phyloP scores from a whole-genome alignment of 35 echinoderm and acorn worm genomes.

The Stichopus chloronotus region DNA sequence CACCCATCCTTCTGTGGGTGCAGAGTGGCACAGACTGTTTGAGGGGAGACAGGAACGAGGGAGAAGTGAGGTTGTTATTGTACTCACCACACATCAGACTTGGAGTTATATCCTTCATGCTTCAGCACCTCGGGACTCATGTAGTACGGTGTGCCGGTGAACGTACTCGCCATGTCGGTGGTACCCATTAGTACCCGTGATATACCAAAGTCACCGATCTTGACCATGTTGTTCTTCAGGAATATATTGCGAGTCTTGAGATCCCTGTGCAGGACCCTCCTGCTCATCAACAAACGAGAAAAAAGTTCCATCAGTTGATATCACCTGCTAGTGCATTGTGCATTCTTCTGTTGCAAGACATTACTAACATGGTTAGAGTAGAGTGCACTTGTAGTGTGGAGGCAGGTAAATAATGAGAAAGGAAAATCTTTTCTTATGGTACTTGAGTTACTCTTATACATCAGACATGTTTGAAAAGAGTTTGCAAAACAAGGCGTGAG shows the following conservation, averaged over 20 bases:
- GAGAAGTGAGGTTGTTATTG: neutral
- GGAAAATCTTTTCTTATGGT: no score
- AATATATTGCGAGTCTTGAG: constrained; percentile 94
- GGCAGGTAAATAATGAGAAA: no score
- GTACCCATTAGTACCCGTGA: constrained; percentile 97
- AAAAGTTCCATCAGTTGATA: neutral
- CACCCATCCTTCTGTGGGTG: no score
- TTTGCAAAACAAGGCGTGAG: no score
- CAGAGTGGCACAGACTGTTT: neutral
- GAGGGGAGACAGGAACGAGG: neutral
- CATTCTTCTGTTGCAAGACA: neutral
- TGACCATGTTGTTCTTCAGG: constrained; percentile 98
- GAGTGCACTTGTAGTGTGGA: no score
- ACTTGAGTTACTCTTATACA: no score
- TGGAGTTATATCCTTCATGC: constrained; percentile 99
- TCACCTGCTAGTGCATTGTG: neutral
- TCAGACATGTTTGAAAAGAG: no score
- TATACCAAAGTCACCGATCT: constrained; percentile 99
- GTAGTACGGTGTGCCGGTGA: constrained; percentile 98
- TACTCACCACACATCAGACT: constrained; percentile 98
- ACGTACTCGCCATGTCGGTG: constrained; percentile 97
- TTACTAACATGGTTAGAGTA: no score
- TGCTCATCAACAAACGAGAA: neutral
- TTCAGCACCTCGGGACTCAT: constrained; percentile 99
- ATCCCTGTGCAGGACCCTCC: constrained; percentile 91